Conservation (phyloP, 2,113 vertebrate species). For the Peromyscus leucopus region DNA sequence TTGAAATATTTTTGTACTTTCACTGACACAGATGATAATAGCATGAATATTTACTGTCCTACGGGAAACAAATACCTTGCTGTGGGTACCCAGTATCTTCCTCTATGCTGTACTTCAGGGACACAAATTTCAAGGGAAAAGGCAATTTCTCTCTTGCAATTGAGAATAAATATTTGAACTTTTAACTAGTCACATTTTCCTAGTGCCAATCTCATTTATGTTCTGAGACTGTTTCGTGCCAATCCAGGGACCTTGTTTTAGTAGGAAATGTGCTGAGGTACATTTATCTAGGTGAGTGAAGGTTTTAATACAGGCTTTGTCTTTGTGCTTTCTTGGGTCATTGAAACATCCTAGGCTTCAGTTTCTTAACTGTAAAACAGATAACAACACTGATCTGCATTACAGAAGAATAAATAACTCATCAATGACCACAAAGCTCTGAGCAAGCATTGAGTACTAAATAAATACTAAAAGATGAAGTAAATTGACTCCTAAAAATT, state of each 20-base stretch:
- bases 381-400: background rate
- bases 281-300: background rate
- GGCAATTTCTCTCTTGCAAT: background rate
- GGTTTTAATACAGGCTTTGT: background rate
- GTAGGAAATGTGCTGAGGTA: background rate
- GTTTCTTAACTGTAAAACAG: slow-evolving; percentile 52
- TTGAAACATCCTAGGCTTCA: slow-evolving; percentile 4
- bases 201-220: background rate
- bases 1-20: slow-evolving; percentile 58
- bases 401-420: slow-evolving; percentile 36
- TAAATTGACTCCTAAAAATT: background rate
- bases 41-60: background rate
- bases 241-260: background rate
- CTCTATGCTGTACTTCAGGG: background rate
- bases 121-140: background rate
- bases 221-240: background rate
- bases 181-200: background rate
- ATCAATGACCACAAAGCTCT: background rate
- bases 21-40: background rate
- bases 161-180: background rate
- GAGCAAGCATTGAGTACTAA: background rate
- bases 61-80: background rate
- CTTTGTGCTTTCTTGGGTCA: background rate
- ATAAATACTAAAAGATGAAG: slow-evolving; percentile 39
- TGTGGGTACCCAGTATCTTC: background rate